Conservation (phyloP, 2,888 invertebrate genomes). For the Limnephilus rhombicus region DNA sequence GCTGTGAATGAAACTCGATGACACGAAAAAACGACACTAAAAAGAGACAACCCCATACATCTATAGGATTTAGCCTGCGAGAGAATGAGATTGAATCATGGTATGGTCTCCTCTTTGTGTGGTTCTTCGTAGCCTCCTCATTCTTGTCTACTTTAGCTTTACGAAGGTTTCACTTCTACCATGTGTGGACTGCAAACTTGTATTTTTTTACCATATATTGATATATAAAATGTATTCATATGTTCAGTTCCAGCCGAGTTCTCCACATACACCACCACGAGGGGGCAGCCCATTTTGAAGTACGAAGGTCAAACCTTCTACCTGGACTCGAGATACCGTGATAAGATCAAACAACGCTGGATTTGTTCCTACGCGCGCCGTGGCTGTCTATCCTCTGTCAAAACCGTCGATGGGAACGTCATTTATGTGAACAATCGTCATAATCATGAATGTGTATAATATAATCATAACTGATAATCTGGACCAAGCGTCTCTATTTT, state of each 20-base stretch:
- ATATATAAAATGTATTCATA: neutral
- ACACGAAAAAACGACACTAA: too few relatives aligned
- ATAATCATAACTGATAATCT: neutral
- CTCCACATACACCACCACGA: conserved; percentile 23
- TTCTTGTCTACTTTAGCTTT: too few relatives aligned
- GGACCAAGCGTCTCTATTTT: neutral
- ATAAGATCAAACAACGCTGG: conserved; percentile 30
- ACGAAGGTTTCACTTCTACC: too few relatives aligned
- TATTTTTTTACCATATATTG: too few relatives aligned
- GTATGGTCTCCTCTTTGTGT: too few relatives aligned
- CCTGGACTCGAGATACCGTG: conserved; percentile 32
- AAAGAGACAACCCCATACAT: too few relatives aligned
- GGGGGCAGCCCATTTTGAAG: conserved; percentile 43
- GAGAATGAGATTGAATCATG: too few relatives aligned
- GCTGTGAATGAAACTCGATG: too few relatives aligned
- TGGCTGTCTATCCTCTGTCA: conserved; percentile 9
- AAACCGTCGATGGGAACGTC: neutral
- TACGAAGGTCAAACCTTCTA: conserved; percentile 41
- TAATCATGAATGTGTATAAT: neutral
- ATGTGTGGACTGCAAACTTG: too few relatives aligned
- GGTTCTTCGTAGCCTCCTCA: too few relatives aligned
- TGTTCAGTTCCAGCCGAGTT: conserved; percentile 42
- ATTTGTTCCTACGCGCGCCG: neutral
- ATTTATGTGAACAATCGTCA: neutral
- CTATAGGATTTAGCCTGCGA: too few relatives aligned